A percentile compares a stretch with the other conserved stretches of the same genome.
Conservation (phyloP, 1,140 invertebrate species). For the Trichonephila inaurata region DNA sequence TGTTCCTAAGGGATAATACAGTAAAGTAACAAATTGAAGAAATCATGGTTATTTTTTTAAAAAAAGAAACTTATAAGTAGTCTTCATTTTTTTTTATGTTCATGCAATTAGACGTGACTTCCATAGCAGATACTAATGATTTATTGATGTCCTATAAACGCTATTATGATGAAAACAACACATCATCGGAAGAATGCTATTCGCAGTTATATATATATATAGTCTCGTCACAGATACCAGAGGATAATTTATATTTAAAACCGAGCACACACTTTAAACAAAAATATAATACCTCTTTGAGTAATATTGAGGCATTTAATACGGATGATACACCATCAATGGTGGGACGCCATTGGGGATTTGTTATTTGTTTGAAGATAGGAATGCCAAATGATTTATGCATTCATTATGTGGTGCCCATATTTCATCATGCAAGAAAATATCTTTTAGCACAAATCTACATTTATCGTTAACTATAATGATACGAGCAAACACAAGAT, state of each 20-base stretch:
- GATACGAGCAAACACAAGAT: background rate
- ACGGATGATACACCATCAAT: constrained; percentile 79
- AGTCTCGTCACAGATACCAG: background rate
- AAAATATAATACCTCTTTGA: constrained; percentile 52
- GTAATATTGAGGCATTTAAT: constrained; percentile 79
- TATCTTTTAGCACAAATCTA: background rate
- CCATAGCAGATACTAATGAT: background rate
- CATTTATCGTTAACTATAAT: constrained; percentile 46
- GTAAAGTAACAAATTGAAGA: background rate
- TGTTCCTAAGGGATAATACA: background rate
- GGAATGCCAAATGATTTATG: constrained; percentile 71
- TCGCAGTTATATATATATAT: too few relatives aligned
- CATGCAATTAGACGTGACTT: background rate
- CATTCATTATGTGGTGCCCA: constrained; percentile 40
- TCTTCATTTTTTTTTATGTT: background rate
- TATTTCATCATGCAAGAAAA: background rate
- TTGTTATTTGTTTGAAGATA: constrained; percentile 79
- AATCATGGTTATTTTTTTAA: background rate
- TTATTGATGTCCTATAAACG: background rate
- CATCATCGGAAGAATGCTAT: background rate
- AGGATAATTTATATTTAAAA: background rate
- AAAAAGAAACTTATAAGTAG: background rate
- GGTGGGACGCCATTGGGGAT: constrained; percentile 78
- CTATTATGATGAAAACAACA: background rate
- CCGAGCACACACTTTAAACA: background rate